Base-by-base conservation (phyloP, 2,113 vertebrate genomes). In the Nothoprocta pentlandii region DNA sequence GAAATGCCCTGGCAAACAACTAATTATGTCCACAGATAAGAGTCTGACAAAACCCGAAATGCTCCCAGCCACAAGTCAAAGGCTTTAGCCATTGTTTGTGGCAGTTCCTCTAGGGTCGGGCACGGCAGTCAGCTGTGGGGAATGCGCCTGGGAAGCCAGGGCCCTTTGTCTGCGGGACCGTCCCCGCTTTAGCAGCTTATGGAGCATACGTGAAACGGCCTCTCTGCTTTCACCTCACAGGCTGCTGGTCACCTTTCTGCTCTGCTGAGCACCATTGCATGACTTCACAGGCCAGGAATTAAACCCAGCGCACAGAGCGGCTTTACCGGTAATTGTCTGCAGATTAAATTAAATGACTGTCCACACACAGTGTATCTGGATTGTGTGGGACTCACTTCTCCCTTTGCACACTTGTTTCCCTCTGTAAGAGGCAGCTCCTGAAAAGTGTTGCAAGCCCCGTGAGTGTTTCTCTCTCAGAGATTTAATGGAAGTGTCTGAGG, bases 231-330 rank as follows among this genome's bases (percentile, higher is more conserved):
- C 92, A 22, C 79, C 80, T 85, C 73, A 46, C 79, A 41, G 94
- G 89, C 62, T 53, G 74, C 39, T 0, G 12, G 81, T 97, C 97
- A 96, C 95, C 96, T 95, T 97, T 97, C 97, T 95, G 97, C 96
- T 94, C 97, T 61, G 76, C 61, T 97, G 96, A 97, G 67, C 97
- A 92, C 77, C 76, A 51, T 76, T 87, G n/a, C 87, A 34, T 97
- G 96, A 97, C 96, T 96, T 92, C 94, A 97, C 79, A 91, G 92
- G 26, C 77, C 89, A 63, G 93, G 95, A 95, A 97, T 97, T 94
- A 96, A 96, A 76, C 7, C 76, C 42, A 17, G 1, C 21, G 30
- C 79, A 95, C 93, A 97, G 91, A 91, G 92, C 92, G 51, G 88
- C 87, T 94, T 95, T 87, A 53, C 82, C 64, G 44, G 89, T 30